Conservation (phyloP, 2,113 vertebrate species). For the Leiothrix lutea region DNA sequence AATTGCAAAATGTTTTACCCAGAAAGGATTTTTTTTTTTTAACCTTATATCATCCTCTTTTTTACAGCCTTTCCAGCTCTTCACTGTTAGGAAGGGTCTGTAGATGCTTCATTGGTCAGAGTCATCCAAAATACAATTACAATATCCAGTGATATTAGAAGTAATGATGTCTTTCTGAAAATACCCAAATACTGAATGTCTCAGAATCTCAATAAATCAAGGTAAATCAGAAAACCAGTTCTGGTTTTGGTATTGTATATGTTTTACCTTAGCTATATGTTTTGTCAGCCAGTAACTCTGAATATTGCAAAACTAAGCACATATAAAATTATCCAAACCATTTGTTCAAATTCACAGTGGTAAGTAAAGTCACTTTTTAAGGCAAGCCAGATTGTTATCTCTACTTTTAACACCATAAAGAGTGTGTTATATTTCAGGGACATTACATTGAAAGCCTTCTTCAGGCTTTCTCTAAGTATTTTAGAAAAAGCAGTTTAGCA, state of each 20-base stretch:
- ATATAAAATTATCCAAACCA: neutral
- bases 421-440: neutral
- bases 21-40: neutral
- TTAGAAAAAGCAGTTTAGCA: neutral
- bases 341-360: neutral
- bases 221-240: neutral
- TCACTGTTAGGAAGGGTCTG: neutral
- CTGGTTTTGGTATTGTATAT: neutral
- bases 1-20: neutral
- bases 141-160: neutral
- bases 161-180: neutral
- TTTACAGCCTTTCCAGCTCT: neutral
- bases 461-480: neutral
- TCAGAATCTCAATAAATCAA: neutral
- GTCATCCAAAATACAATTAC: neutral
- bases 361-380: neutral
- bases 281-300: neutral
- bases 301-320: neutral
- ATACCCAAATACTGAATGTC: neutral
- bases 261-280: neutral
- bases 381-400: neutral
- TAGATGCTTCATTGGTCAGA: neutral
- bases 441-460: neutral
- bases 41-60: neutral
- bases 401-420: neutral